These are phyloP conservation scores for Apis dorsata DNA, from an alignment of 1,140 invertebrate genomes.

Conservation along the genomic window DNA sequence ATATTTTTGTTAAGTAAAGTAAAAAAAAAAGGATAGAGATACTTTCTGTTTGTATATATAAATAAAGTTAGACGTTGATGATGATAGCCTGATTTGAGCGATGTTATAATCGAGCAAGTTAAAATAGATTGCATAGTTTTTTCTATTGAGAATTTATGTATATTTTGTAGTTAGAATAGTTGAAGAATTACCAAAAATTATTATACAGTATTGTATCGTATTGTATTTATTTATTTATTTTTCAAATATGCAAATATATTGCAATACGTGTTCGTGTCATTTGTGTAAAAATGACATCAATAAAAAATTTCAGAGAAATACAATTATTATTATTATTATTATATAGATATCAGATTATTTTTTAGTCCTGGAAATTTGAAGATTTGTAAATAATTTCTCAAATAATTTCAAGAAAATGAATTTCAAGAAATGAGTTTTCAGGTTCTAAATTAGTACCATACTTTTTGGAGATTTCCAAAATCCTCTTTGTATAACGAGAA, in stretches of 20 bases:
- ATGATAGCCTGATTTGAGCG: neutral
- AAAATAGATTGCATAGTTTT: neutral
- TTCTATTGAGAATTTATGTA: neutral
- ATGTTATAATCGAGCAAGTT: neutral
- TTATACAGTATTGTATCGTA: neutral
- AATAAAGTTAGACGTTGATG: neutral
- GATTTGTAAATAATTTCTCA: neutral
- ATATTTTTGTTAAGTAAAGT: slow-evolving; percentile 1
- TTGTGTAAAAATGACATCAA: slow-evolving; percentile 1
- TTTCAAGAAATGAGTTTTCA: too few relatives aligned
- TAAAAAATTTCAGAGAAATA: neutral
- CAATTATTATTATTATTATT: too few relatives aligned
- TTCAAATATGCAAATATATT: neutral
- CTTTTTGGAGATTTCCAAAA: too few relatives aligned
- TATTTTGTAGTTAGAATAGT: neutral
- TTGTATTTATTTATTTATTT: slow-evolving; percentile 14
- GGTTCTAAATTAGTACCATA: neutral
- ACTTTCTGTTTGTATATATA: neutral
- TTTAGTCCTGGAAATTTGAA: too few relatives aligned
- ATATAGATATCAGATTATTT: too few relatives aligned
- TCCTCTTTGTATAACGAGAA: too few relatives aligned
- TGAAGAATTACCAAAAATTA: slow-evolving; percentile 29
- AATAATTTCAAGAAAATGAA: neutral
- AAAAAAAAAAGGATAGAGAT: neutral
- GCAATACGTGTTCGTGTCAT: neutral